These are phyloP conservation scores for Sorex maritimensis DNA, from an alignment of 2,797 vertebrate species.

Conservation along the genomic window DNA sequence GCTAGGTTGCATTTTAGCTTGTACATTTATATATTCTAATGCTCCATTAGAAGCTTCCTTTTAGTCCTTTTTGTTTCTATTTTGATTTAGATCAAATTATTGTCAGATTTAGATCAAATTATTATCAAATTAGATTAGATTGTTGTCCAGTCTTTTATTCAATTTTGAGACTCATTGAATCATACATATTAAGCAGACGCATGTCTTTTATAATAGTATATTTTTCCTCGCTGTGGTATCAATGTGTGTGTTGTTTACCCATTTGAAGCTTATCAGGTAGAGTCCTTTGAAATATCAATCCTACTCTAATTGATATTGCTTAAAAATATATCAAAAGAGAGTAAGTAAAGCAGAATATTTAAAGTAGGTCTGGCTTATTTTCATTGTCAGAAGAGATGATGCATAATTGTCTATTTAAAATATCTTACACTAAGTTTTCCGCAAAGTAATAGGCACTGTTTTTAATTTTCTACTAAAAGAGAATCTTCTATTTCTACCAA, in stretches of 20 bases:
- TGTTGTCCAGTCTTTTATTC: background rate
- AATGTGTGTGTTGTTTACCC: background rate
- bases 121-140: background rate
- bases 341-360: constrained; percentile 41
- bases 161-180: background rate
- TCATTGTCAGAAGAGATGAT: constrained; percentile 17
- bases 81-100: background rate
- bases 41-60: background rate
- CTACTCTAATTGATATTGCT: background rate
- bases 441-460: background rate
- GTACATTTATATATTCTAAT: constrained; percentile 19
- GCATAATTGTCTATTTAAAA: background rate
- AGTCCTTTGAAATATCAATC: constrained; percentile 7
- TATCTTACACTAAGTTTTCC: constrained; percentile 48
- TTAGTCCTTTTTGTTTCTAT: background rate
- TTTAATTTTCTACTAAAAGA: background rate
- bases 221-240: background rate
- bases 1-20: background rate
- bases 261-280: constrained; percentile 15
- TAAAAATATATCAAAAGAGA: background rate
- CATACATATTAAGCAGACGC: background rate
- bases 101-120: background rate
- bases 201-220: constrained; percentile 5
- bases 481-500: constrained; percentile 57
- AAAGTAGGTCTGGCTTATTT: background rate